Percentiles rank a stretch among this genome's conserved stretches.
These are phyloP conservation scores for Helicolenus hilgendorfi DNA, from an alignment of 2,797 vertebrate species.

Conservation along the genomic window DNA sequence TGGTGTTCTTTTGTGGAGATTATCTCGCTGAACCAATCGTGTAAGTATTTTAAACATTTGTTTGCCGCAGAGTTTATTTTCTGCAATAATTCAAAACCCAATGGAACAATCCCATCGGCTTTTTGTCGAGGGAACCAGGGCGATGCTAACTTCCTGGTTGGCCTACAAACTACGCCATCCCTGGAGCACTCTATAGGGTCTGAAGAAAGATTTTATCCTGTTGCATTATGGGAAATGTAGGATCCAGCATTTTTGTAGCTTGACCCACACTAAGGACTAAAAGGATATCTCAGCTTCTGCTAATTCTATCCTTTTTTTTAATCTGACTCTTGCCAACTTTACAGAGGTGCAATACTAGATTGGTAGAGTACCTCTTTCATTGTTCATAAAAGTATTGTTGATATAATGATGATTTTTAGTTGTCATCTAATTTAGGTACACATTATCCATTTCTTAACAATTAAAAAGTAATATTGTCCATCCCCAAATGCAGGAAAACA, in stretches of 20 bases:
- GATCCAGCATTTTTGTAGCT: not conserved
- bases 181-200: not conserved
- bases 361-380: not conserved
- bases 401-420: not conserved
- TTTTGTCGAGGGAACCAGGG: too few species aligned
- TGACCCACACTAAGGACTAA: not conserved
- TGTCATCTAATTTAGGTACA: not conserved
- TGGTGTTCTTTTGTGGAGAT: too few species aligned
- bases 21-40: too few species aligned
- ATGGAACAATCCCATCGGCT: too few species aligned
- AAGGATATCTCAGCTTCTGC: not conserved
- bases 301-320: not conserved
- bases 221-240: slow-evolving; percentile 22
- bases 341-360: not conserved
- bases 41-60: too few species aligned
- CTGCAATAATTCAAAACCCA: too few species aligned
- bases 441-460: slow-evolving; percentile 16
- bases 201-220: not conserved
- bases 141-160: too few species aligned
- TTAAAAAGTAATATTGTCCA: slow-evolving; percentile 24
- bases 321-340: not conserved
- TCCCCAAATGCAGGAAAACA: slow-evolving; percentile 14
- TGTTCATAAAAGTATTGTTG: not conserved
- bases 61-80: too few species aligned
- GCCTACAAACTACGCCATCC: too few species aligned